Percentiles rank a stretch among this genome's conserved stretches.
Conservation (phyloP, 1,140 invertebrate genomes). For the Macrostomum lignano region DNA sequence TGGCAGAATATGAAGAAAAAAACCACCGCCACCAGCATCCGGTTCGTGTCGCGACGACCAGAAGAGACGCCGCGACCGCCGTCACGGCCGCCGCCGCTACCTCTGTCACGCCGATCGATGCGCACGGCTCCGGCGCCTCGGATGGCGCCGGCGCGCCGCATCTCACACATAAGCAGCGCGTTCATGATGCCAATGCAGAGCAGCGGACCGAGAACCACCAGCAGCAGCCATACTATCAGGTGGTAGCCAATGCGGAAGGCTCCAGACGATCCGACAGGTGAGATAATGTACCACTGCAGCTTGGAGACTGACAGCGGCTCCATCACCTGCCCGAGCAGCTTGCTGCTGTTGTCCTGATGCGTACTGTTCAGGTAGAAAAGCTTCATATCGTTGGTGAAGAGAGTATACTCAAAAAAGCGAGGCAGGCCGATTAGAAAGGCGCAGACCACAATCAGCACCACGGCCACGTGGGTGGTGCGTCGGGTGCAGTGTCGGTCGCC, state of each 20-base stretch:
- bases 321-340: no score
- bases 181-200: slow-evolving; percentile 16
- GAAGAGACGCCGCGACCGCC: no score
- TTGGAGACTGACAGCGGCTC: no score
- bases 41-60: slow-evolving; percentile 24
- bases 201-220: slow-evolving; percentile 19
- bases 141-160: slow-evolving; percentile 15
- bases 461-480: slow-evolving; percentile 13
- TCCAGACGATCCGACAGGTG: no score
- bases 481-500: slow-evolving; percentile 18
- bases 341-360: slow-evolving; percentile 19
- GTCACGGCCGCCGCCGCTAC: no score
- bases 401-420: slow-evolving; percentile 15
- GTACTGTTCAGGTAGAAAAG: slow-evolving; percentile 9
- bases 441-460: slow-evolving; percentile 11
- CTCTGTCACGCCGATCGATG: no score
- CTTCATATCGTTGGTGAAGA: neutral
- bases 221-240: slow-evolving; percentile 18
- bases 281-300: no score
- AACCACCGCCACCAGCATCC: slow-evolving; percentile 26
- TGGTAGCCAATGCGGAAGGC: slow-evolving; percentile 17
- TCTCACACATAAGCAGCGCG: slow-evolving; percentile 15
- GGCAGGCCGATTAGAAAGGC: slow-evolving; percentile 19
- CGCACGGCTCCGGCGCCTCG: no score
- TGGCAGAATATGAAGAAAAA: slow-evolving; percentile 25